Conservation (phyloP, 2,113 vertebrate genomes). For the Protomyctophum bolini region DNA sequence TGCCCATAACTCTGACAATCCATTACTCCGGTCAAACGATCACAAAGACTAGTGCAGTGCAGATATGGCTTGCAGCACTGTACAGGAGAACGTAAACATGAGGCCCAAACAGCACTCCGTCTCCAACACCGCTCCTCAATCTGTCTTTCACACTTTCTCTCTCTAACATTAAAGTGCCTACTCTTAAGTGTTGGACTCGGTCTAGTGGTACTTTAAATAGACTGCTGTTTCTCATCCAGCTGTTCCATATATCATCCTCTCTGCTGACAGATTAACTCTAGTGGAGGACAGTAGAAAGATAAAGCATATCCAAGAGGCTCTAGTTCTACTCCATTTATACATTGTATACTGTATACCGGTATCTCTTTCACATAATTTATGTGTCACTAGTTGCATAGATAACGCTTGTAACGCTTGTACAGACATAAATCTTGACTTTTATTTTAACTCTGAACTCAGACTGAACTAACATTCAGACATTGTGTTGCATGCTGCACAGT, state of each 20-base stretch:
- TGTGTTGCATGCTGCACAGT: too few species aligned
- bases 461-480: too few species aligned
- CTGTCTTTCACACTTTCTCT: neutral
- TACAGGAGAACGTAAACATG: too few species aligned
- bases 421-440: too few species aligned
- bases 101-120: neutral
- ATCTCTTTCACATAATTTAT: constrained; percentile 19
- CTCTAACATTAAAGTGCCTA: neutral
- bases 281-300: constrained; percentile 41
- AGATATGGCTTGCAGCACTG: too few species aligned
- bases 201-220: constrained; percentile 58
- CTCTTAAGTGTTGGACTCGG: constrained; percentile 31
- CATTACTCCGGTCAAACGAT: too few species aligned
- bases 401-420: too few species aligned
- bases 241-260: neutral
- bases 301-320: constrained; percentile 36
- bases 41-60: too few species aligned
- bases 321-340: neutral
- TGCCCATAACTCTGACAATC: too few species aligned
- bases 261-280: constrained; percentile 7
- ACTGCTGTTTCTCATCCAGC: constrained; percentile 50
- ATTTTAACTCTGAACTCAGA: too few species aligned
- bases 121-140: neutral
- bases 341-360: constrained; percentile 6
- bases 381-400: neutral